Conservation (phyloP, 2,888 invertebrate genomes). For the Homarus gammarus region DNA sequence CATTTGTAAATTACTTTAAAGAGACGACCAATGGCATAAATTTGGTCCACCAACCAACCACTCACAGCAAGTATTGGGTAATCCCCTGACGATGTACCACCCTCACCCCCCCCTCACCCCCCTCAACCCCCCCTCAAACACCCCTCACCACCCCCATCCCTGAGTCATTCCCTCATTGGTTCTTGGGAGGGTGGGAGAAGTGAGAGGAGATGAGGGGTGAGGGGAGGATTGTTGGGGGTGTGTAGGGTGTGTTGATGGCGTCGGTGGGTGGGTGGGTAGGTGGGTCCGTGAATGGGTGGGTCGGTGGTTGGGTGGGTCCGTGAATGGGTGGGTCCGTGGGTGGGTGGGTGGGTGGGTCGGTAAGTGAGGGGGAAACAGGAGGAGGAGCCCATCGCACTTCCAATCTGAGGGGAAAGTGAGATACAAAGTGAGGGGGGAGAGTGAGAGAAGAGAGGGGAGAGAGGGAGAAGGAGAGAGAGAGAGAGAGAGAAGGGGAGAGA, state of each 20-base stretch:
- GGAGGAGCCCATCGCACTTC: constrained; percentile 11
- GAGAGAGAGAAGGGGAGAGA: not conserved
- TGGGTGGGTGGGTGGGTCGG: constrained; percentile 9
- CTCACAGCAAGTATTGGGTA: not conserved
- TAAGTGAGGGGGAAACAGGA: not conserved
- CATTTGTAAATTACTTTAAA: too few relatives aligned
- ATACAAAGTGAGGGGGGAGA: not conserved
- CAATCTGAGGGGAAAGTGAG: constrained; percentile 23
- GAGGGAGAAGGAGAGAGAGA: constrained; percentile 3
- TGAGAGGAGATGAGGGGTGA: not conserved
- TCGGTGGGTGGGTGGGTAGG: too few relatives aligned
- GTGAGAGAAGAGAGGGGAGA: not conserved
- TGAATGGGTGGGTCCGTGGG: not conserved
- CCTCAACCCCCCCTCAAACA: not conserved
- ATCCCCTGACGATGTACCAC: not conserved
- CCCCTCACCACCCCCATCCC: not conserved
- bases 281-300: constrained; percentile 3
- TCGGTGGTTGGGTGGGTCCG: constrained; percentile 6
- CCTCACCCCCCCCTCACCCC: constrained; percentile 12
- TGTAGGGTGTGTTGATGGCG: not conserved
- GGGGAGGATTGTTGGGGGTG: not conserved
- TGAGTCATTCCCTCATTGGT: constrained; percentile 11
- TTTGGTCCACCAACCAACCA: not conserved
- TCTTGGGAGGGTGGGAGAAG: constrained; percentile 7
- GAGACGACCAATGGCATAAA: too few relatives aligned